Conservation (phyloP, 1,140 invertebrate species). For the Condylostylus longicornis region DNA sequence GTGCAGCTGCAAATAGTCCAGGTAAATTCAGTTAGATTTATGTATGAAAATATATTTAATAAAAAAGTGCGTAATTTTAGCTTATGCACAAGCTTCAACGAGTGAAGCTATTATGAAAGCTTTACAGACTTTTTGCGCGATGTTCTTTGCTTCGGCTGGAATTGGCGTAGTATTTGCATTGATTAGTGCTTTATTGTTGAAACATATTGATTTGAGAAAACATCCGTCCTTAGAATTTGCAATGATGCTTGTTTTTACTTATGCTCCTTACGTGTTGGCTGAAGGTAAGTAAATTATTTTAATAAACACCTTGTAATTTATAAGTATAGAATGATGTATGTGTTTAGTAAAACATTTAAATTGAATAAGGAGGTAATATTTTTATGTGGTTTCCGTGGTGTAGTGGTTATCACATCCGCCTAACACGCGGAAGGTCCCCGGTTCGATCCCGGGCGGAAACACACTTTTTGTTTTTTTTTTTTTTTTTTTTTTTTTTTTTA, state of each 20-base stretch:
- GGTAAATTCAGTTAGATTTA: too few relatives aligned
- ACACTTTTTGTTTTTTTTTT: slow-evolving; percentile 9
- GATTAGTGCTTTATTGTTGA: slow-evolving; percentile 82
- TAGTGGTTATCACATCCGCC: slow-evolving; percentile 6
- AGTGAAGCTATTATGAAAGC: slow-evolving; percentile 80
- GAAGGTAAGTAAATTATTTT: too few relatives aligned
- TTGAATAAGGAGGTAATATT: too few relatives aligned
- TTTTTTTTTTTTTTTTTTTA: too few relatives aligned
- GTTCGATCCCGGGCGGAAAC: slow-evolving; percentile 6
- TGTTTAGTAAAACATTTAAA: too few relatives aligned
- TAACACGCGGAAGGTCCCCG: slow-evolving; percentile 5
- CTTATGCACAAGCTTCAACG: slow-evolving; percentile 33
- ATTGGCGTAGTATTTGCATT: slow-evolving; percentile 94
- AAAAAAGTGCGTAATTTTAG: too few relatives aligned
- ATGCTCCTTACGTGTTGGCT: slow-evolving; percentile 93
- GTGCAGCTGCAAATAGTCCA: slow-evolving; percentile 30
- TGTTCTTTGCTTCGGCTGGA: slow-evolving; percentile 96
- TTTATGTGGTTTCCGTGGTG: slow-evolving; percentile 43
- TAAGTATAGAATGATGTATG: too few relatives aligned
- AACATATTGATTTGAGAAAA: slow-evolving; percentile 91
- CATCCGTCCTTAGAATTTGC: slow-evolving; percentile 97
- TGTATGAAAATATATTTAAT: too few relatives aligned
- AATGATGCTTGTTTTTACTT: slow-evolving; percentile 96
- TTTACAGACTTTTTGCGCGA: slow-evolving; percentile 81
- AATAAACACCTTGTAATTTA: too few relatives aligned